Evolutionary conservation across 2,113 vertebrate species (phyloP), one percentile per base, ranked within the genome.

Genomic region (Clinocottus analis): DNA sequence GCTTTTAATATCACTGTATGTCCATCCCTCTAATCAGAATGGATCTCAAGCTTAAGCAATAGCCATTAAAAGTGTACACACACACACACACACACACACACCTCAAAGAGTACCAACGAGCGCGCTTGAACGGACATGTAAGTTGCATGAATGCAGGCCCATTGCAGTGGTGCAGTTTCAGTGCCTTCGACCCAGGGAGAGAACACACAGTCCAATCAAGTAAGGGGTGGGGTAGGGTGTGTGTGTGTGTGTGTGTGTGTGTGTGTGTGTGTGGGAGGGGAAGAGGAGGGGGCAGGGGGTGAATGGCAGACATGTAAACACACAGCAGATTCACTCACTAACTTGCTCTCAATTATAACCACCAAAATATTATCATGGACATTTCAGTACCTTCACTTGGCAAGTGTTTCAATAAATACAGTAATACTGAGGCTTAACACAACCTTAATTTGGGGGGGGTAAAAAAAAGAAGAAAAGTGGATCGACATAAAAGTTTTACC

Each of bases 11-110:
- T 87, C 77, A 91, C 81, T 81, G 79, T 59, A 77, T 56, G 61
- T 83, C 86, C 89, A 90, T 89, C 80, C 88, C 80, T 84, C 75
- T 74, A 75, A 51, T 87, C 83, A 85, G 86, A 82, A 86, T 78
- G 82, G 91, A 92, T 80, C 87, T 91, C 84, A 90, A 93, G 90
- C 89, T 74, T 80, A 88, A 92, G 82, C 88, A 89, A 85, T 63
- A 85, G 79, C 87, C 77, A 77, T 88, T 70, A 91, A 89, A 87
- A 89, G 82, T 90, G 82, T 85, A 65, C 71, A 59, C 69, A 60
- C 77, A 66, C 73, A 62, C 27, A 67, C 76, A 74, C 63, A 64
- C 62, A n/a, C 59, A 45, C 72, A 63, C 78, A 80, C 77, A 75
- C 80, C 64, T 89, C 86, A 80, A 56, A 56, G 51, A 89, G 91